A percentile compares a stretch with the other conserved stretches of the same genome.
Evolutionary conservation across 2,113 vertebrate genomes (phyloP).

Genomic region (Scopus umbretta): DNA sequence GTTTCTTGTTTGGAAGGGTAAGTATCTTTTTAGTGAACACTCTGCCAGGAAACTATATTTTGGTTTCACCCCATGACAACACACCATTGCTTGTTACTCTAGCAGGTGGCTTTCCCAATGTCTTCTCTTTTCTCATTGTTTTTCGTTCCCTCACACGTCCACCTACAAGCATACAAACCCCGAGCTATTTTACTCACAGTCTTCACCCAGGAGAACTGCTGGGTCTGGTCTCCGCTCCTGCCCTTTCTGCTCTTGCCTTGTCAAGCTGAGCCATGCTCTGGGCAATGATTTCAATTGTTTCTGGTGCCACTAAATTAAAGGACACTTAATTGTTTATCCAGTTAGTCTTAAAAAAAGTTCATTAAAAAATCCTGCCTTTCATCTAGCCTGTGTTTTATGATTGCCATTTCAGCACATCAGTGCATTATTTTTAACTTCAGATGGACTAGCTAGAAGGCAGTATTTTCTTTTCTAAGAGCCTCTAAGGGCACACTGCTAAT

Average conservation of each 20-base stretch:
- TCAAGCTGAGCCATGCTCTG: neutral
- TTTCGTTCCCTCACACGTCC: neutral
- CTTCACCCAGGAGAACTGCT: neutral
- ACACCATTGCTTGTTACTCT: neutral
- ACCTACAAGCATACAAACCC: neutral
- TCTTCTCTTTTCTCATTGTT: neutral
- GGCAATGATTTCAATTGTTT: neutral
- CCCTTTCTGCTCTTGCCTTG: neutral
- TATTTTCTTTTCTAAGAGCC: neutral
- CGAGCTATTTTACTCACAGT: neutral
- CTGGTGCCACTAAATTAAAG: neutral
- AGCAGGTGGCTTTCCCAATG: neutral
- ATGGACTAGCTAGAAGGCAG: neutral
- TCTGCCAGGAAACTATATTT: neutral
- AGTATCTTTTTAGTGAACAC: neutral
- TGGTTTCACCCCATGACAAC: neutral
- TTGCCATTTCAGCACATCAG: neutral
- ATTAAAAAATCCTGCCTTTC: neutral
- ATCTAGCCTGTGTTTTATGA: neutral
- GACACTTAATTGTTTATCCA: neutral
- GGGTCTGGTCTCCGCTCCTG: neutral
- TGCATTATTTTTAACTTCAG: constrained; percentile 43
- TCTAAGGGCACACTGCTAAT: neutral
- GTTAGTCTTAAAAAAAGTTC: neutral
- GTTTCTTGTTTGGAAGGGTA: neutral